Evolutionary conservation across 1,140 invertebrate species (phyloP), one percentile per base, ranked within the genome.

Genomic region (Nasonia giraulti): DNA sequence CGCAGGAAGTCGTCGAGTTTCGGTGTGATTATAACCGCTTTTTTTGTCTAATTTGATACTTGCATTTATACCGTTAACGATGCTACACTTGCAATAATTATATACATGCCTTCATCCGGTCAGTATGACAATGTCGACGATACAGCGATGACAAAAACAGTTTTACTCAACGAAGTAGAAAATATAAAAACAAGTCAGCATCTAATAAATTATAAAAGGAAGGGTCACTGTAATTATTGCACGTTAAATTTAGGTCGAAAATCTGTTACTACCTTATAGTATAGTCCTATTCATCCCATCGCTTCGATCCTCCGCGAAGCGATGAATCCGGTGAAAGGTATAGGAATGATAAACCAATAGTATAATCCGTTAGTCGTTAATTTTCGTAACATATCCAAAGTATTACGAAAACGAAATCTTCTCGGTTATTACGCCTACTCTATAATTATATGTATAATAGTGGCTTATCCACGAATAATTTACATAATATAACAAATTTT

Each of bases 401-500:
- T 62, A 62, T 62, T 62, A 5, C 55, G n/a, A 62, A 62, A 62
- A 20, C 40, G 7, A 62, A 20, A 62, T 20, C 4, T 20, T 62
- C 20, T 62, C 55, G 55, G 20, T 62, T n/a, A 62, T 62, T 62
- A 62, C 6, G 20, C 55, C 20, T 62, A 55, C 50, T 4, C 14
- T 55, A 62, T n/a, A 62, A 11, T 50, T 50, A 62, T 7, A n/a
- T 62, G 20, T 62, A 62, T 62, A 62, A 62, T 62, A 62, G 55
- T 62, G 7, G 2, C 55, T 62, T 62, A 62, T 62, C 55, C n/a
- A 62, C 55, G 55, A 62, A 62, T 62, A 62, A 62, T 62, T 62
- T 62, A 62, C 55, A 62, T 20, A 62, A 62, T 44, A 75, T 76
- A 80, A 85, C 78, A 75, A 85, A 84, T 47, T 80, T 44, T 62